Evolutionary conservation across 1,140 invertebrate genomes (phyloP), one percentile per base, ranked within the genome.

Genomic region (Gonioctena quinquepunctata): DNA sequence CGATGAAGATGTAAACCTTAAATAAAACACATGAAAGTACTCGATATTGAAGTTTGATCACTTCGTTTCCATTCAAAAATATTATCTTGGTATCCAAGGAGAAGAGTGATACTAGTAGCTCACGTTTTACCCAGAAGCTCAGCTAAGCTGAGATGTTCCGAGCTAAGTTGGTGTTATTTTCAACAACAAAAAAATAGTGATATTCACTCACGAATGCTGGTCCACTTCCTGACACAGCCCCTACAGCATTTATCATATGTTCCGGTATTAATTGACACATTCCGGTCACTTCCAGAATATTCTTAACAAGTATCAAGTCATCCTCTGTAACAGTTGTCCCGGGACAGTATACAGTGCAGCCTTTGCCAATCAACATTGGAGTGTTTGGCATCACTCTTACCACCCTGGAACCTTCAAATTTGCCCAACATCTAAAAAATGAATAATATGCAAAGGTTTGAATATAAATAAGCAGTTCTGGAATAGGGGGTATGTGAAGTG

Each of bases 351-450:
- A 94, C 92, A 74, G 90, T 89, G 66, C 90, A 91, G 28, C 96
- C 97, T 78, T 90, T 89, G 18, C 92, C 90, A 8, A 98, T 90
- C 66, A 94, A 86, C 83, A 94, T 90, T 4, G 96, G 93, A 2
- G 94, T 97, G 84, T 98, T 99, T 22, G 96, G 96, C 92, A 99
- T 96, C 1, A 93, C 91, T 63, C 96, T 88, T 8, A 98, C 88
- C 42, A 98, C 88, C 78, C 89, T 88, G 8, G 87, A 75, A 19
- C 77, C 73, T 22, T 82, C 76, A 54, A 88, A 83, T 88, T 76
- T 79, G 83, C 87, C 78, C 50, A 84, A 26, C 69, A 74, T 70
- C 72, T 76, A 65, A 48, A 76, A 68, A 61, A n/a, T n/a, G n/a
- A n/a, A n/a, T n/a, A n/a, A n/a, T n/a, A n/a, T n/a, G n/a, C n/a